These are phyloP conservation scores for Sanderia malayensis DNA, from an alignment of 30 jellyfish, hydroid and myxozoan species.

Conservation along the genomic window DNA sequence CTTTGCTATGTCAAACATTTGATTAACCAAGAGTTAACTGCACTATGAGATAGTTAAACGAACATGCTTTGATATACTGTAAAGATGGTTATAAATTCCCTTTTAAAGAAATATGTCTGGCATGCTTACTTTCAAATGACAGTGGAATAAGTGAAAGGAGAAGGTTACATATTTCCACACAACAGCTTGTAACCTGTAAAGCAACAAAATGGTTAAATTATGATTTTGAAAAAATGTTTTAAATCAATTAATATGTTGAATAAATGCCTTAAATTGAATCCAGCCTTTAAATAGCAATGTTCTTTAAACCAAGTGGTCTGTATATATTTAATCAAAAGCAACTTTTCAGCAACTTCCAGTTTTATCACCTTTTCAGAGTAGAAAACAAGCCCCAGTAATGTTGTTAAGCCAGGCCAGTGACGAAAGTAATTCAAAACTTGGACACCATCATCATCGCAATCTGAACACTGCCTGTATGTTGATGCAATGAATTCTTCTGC, in stretches of 20 bases:
- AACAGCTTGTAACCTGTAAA: slow-evolving; percentile 67
- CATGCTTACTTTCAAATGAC: slow-evolving; percentile 66
- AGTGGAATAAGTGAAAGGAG: slow-evolving; percentile 70
- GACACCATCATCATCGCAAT: slow-evolving; percentile 74
- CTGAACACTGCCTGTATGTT: slow-evolving; percentile 56
- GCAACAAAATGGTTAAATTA: neutral
- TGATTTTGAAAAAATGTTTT: neutral
- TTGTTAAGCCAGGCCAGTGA: slow-evolving; percentile 60
- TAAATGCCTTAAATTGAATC: too few species aligned
- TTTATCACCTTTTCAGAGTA: slow-evolving; percentile 76
- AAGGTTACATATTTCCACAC: slow-evolving; percentile 69
- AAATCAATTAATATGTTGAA: too few species aligned
- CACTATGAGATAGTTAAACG: too few species aligned
- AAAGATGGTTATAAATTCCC: too few species aligned
- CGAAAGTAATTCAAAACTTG: slow-evolving; percentile 38
- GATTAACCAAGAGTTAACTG: too few species aligned
- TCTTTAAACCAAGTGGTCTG: too few species aligned
- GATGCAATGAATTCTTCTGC: slow-evolving; percentile 68
- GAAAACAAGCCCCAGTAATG: slow-evolving; percentile 42
- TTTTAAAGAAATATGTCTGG: too few species aligned
- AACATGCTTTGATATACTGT: too few species aligned
- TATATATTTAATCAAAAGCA: too few species aligned
- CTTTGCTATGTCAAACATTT: too few species aligned
- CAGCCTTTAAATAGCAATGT: too few species aligned
- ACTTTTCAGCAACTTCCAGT: too few species aligned